Conservation (phyloP, 2,113 vertebrate species). For the Rhombomys opimus region DNA sequence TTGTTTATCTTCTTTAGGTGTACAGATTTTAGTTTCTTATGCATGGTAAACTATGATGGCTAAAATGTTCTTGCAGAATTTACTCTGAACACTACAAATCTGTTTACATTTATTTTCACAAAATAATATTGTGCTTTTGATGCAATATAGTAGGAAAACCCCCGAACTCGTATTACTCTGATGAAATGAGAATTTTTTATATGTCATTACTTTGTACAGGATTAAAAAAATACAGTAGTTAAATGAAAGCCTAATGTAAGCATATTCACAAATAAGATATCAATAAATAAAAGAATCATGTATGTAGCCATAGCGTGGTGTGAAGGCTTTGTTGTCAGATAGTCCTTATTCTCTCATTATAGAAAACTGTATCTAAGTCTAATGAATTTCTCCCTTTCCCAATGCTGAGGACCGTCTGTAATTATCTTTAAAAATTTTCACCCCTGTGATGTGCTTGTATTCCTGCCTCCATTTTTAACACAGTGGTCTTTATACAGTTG, state of each 20-base stretch:
- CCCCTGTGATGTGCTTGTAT: not conserved
- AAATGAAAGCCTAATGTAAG: not conserved
- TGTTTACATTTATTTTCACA: not conserved
- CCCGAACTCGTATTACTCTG: not conserved
- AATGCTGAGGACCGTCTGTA: not conserved
- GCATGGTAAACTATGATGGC: not conserved
- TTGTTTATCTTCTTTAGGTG: no score
- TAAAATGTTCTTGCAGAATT: not conserved
- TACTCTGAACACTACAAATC: not conserved
- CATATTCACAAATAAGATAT: not conserved
- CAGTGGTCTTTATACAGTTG: not conserved
- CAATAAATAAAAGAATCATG: not conserved
- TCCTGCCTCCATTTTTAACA: not conserved
- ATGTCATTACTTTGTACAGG: not conserved
- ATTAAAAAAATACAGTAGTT: not conserved
- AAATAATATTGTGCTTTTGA: not conserved
- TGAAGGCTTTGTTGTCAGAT: not conserved
- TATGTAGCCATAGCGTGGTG: rapidly evolving
- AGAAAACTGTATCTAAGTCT: not conserved
- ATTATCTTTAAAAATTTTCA: not conserved
- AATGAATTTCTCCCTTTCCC: no score
- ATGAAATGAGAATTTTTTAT: not conserved
- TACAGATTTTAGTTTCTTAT: no score
- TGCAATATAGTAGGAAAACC: not conserved
- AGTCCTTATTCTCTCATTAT: not conserved